Conservation (phyloP, 2,888 invertebrate genomes). For the Cataglyphis livida region DNA sequence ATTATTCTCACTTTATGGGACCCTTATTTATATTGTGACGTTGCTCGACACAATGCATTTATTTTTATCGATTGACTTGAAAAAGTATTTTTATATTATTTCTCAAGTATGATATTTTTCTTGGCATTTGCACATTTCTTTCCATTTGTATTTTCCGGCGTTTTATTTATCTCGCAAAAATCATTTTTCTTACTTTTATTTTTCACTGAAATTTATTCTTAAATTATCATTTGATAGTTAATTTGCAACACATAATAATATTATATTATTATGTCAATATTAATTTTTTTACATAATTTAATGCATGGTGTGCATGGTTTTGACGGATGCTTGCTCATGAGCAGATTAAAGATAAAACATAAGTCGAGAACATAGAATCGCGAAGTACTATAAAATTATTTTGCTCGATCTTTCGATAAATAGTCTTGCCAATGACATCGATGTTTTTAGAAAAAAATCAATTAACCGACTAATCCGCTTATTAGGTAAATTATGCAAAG, state of each 20-base stretch:
- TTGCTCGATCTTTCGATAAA: not conserved
- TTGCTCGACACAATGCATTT: not conserved
- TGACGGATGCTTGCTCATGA: not conserved
- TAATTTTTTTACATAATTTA: not conserved
- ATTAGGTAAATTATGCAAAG: slow-evolving; percentile 36
- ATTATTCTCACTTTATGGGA: not conserved
- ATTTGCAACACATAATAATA: not conserved
- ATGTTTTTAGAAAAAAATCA: slow-evolving; percentile 7
- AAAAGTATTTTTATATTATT: not conserved
- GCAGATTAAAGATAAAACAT: not conserved
- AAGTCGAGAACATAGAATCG: not conserved
- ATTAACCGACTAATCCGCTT: slow-evolving; percentile 47
- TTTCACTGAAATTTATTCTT: slow-evolving; percentile 5
- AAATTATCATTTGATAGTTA: not conserved
- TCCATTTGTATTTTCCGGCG: not conserved
- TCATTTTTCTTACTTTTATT: not conserved
- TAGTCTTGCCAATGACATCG: not conserved
- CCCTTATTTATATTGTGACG: not conserved
- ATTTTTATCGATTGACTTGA: not conserved
- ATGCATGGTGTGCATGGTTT: not conserved
- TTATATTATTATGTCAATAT: not conserved
- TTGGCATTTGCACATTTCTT: not conserved
- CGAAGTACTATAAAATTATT: not conserved
- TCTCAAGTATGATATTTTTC: not conserved
- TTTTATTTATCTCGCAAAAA: not conserved